A percentile compares a stretch with the other conserved stretches of the same genome.
phyloP scores from a whole-genome alignment of 2,888 invertebrate genomes.

The Rutpela maculata region DNA sequence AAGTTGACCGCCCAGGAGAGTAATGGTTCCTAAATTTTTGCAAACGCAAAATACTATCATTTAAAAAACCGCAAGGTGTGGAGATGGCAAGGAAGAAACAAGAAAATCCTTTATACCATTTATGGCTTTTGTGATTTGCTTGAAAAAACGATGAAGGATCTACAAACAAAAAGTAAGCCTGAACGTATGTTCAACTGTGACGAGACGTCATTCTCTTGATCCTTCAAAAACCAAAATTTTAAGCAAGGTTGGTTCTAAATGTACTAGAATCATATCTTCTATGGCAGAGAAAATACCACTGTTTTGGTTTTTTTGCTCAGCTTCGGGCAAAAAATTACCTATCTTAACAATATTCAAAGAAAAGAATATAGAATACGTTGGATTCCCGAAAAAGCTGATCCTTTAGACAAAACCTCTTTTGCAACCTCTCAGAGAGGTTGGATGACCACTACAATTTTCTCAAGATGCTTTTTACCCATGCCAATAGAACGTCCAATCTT shows the following conservation, averaged over 20 bases:
- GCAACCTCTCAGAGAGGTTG: conserved; percentile 24
- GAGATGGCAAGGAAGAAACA: too few species aligned
- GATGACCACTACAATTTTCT: conserved; percentile 4
- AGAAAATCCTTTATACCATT: too few species aligned
- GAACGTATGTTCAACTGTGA: not conserved
- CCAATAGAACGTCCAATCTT: not conserved
- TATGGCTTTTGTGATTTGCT: too few species aligned
- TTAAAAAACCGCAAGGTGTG: too few species aligned
- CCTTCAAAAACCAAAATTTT: too few species aligned
- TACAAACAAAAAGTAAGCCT: not conserved
- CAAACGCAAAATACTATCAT: too few species aligned
- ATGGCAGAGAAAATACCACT: not conserved
- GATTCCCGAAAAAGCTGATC: conserved; percentile 24
- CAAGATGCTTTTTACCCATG: conserved; percentile 15
- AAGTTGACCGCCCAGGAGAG: too few species aligned
- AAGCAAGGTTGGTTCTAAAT: too few species aligned
- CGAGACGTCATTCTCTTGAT: not conserved
- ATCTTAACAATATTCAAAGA: conserved; percentile 41
- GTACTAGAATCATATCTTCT: not conserved
- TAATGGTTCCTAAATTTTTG: too few species aligned
- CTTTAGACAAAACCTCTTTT: conserved; percentile 18
- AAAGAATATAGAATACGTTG: conserved; percentile 41
- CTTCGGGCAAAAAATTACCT: conserved; percentile 23
- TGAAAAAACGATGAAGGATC: too few species aligned
- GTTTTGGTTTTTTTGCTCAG: conserved; percentile 21